A percentile compares a stretch with the other conserved stretches of the same genome.
Evolutionary conservation across 2,888 invertebrate genomes (phyloP).

Genomic region (Ariolimax columbianus): DNA sequence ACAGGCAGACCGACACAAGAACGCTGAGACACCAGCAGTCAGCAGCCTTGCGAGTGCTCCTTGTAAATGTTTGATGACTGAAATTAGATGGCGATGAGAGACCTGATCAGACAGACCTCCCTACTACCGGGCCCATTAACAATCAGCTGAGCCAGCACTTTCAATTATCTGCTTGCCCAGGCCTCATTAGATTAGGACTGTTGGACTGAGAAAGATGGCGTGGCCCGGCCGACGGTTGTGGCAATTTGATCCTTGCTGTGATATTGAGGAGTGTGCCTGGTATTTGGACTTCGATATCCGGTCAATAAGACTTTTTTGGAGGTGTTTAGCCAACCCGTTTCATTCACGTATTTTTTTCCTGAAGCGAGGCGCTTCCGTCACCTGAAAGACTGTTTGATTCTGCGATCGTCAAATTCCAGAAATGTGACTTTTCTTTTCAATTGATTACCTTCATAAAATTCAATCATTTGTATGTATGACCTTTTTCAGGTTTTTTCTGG

Average conservation of each 20-base stretch:
- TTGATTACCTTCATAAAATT: too few relatives aligned
- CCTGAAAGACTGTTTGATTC: too few relatives aligned
- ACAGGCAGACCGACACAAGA: not conserved
- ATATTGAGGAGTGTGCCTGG: not conserved
- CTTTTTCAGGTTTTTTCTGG: too few relatives aligned
- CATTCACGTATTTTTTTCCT: too few relatives aligned
- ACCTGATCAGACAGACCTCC: slow-evolving; percentile 46
- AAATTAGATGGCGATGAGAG: slow-evolving; percentile 57
- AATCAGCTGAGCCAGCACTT: slow-evolving; percentile 55
- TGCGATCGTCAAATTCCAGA: too few relatives aligned
- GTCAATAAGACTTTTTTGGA: not conserved
- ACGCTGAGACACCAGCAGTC: not conserved
- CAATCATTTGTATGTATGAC: too few relatives aligned
- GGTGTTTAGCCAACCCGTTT: too few relatives aligned
- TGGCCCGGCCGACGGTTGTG: not conserved
- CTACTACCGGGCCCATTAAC: slow-evolving; percentile 55
- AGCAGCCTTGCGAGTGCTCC: slow-evolving; percentile 15
- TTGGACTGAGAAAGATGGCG: slow-evolving; percentile 2
- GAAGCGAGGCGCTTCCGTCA: too few relatives aligned
- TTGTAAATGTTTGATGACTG: slow-evolving; percentile 68
- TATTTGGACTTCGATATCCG: not conserved
- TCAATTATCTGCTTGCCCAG: slow-evolving; percentile 61
- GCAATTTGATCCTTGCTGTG: not conserved
- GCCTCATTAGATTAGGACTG: slow-evolving; percentile 57
- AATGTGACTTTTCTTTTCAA: too few relatives aligned